Percentiles rank a stretch among this genome's conserved stretches.
Conservation (phyloP, 2,888 invertebrate species). For the Thalpophila matura region DNA sequence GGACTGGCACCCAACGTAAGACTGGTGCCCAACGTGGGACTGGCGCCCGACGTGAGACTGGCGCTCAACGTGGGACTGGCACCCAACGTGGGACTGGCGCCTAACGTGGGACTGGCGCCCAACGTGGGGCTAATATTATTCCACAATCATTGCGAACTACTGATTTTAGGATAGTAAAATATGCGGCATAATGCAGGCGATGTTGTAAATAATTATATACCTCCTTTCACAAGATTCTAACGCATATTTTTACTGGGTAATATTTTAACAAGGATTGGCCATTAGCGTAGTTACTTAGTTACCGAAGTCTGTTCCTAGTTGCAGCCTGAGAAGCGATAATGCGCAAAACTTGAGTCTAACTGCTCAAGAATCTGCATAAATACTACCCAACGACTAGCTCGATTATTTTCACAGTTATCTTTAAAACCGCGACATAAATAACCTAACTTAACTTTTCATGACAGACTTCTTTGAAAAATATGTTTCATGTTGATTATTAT, state of each 20-base stretch:
- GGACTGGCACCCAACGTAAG: too few species aligned
- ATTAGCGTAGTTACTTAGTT: slow-evolving; percentile 12
- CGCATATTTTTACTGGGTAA: background rate
- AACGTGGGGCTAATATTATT: too few species aligned
- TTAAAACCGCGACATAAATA: too few species aligned
- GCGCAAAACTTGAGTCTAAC: slow-evolving; percentile 21
- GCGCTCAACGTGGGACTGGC: too few species aligned
- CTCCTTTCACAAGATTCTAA: background rate
- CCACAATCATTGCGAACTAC: too few species aligned
- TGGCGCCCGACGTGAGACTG: too few species aligned
- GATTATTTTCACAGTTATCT: slow-evolving; percentile 14
- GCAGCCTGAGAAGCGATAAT: slow-evolving; percentile 28
- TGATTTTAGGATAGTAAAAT: background rate
- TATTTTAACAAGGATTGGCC: slow-evolving; percentile 11
- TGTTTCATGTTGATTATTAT: too few species aligned
- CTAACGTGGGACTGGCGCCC: too few species aligned
- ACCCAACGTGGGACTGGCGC: too few species aligned
- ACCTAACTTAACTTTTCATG: too few species aligned
- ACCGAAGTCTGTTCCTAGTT: slow-evolving; percentile 10
- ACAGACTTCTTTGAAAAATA: too few species aligned
- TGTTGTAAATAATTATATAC: background rate
- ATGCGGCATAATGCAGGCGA: background rate
- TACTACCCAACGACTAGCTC: slow-evolving; percentile 2
- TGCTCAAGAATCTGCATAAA: slow-evolving; percentile 17
- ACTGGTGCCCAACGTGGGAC: too few species aligned